Base-by-base conservation (phyloP, 1,140 invertebrate genomes). In the Microplitis mediator region DNA sequence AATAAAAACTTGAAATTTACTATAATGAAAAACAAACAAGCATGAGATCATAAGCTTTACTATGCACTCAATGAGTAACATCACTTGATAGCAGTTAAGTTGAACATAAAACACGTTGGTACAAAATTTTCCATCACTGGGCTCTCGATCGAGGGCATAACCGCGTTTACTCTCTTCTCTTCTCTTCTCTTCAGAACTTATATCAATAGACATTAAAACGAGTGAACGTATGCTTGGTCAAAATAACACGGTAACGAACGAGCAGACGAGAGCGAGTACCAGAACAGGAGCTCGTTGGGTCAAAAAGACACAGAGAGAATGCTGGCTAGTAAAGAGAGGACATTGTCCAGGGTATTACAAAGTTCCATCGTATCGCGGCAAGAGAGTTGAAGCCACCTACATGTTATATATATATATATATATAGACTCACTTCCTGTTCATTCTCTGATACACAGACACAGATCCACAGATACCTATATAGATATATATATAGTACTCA, bases 381-480 rank as follows among this genome's bases (percentile, higher is more conserved):
- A 58, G 56, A 36, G 31, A 64, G 35, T 39, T 45, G 35, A 64
- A 64, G 39, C 62, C 62, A 64, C 36, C 9, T 50, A 50, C 13
- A 61, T 61, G 31, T 61, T 45, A 45, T 45, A 45, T 23, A 23
- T 2, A 23, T 23, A 23, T 23, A 23, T 2, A 23, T 23, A 23
- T 23, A 23, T 64, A 64, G 50, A 64, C 14, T 36, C 23, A 64
- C 62, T 64, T 64, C 62, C 62, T 64, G 62, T 64, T 64, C 62
- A 64, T 64, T 50, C 34, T 64, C 39, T 9, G 6, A 13, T 1
- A 50, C 45, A 50, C 45, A 50, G 6, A 50, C 13, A 50, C 45
- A 50, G 6, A 50, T 13, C 6, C 45, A 13, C 13, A 50, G 6
- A 50, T 50, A 50, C 45, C 6, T 50, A 13, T 50, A 50, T 50